phyloP scores from a whole-genome alignment of 2,113 vertebrate genomes.

The Donacobius atricapilla region DNA sequence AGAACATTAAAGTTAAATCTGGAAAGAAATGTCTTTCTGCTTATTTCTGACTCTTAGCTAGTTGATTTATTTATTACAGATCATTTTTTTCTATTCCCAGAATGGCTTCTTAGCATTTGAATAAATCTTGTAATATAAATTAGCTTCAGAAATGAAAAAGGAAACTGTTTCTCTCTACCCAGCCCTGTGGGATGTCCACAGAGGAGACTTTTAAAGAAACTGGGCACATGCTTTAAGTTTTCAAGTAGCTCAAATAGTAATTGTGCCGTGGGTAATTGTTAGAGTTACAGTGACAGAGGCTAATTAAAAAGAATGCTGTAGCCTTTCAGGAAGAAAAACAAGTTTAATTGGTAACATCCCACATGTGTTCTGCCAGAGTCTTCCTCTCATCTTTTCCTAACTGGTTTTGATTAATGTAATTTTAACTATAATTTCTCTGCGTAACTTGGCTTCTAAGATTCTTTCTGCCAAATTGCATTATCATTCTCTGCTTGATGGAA shows the following conservation, averaged over 20 bases:
- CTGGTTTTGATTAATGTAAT: conserved; percentile 62
- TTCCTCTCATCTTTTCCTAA: conserved; percentile 63
- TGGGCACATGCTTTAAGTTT: background rate
- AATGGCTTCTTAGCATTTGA: background rate
- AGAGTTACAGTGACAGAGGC: conserved; percentile 39
- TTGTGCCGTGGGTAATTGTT: background rate
- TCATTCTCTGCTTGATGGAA: conserved; percentile 13
- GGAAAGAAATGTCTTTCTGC: background rate
- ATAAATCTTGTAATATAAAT: background rate
- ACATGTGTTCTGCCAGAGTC: conserved; percentile 41
- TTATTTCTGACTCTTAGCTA: background rate
- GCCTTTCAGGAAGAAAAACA: conserved; percentile 66
- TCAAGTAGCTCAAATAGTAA: conserved; percentile 49
- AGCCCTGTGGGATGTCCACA: background rate
- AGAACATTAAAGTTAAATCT: background rate
- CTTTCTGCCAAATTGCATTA: conserved; percentile 29
- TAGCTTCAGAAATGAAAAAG: background rate
- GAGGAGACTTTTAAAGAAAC: conserved; percentile 1
- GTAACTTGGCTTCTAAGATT: conserved; percentile 36
- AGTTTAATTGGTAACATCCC: conserved; percentile 64
- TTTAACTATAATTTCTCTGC: conserved; percentile 40
- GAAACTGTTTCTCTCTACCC: background rate
- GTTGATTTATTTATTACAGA: background rate
- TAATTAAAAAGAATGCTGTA: conserved; percentile 49
- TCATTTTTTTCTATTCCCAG: background rate